These are phyloP conservation scores for Orcinus orca DNA, from an alignment of 2,113 vertebrate species.

Conservation along the genomic window DNA sequence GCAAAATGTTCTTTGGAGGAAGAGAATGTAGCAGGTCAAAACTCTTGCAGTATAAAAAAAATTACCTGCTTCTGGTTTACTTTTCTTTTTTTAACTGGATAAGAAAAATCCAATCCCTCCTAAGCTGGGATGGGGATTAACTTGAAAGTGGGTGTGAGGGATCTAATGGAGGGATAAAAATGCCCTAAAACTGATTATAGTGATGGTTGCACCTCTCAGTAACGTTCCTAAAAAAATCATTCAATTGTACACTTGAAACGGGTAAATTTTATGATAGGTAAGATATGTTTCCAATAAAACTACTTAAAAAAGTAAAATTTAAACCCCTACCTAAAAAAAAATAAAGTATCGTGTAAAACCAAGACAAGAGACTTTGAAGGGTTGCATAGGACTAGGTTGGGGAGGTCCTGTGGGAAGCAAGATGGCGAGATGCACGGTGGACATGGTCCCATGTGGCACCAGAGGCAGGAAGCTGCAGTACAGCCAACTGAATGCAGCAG, in stretches of 20 bases:
- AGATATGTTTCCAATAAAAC: background rate
- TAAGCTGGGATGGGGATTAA: background rate
- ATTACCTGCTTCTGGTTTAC: background rate
- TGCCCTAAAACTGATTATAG: background rate
- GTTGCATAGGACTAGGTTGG: background rate
- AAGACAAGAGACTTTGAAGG: background rate
- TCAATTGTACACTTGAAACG: background rate
- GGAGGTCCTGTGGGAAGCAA: background rate
- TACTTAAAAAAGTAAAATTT: background rate
- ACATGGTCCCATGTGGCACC: fast-evolving
- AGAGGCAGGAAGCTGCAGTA: background rate
- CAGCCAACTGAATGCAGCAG: too few species aligned
- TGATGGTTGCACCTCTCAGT: background rate
- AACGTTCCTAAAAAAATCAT: background rate
- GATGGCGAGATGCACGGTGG: fast-evolving
- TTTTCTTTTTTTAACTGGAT: background rate
- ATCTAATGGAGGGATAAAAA: background rate
- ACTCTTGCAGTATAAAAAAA: background rate
- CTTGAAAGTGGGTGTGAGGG: background rate
- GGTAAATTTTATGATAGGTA: background rate
- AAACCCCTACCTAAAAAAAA: background rate
- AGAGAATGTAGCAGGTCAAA: background rate
- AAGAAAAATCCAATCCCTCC: background rate
- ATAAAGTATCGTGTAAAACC: background rate
- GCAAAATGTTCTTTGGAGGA: background rate